Evolutionary conservation across 2,113 vertebrate species (phyloP), one percentile per base, ranked within the genome.

Genomic region (Ptilorrhoa leucosticta): DNA sequence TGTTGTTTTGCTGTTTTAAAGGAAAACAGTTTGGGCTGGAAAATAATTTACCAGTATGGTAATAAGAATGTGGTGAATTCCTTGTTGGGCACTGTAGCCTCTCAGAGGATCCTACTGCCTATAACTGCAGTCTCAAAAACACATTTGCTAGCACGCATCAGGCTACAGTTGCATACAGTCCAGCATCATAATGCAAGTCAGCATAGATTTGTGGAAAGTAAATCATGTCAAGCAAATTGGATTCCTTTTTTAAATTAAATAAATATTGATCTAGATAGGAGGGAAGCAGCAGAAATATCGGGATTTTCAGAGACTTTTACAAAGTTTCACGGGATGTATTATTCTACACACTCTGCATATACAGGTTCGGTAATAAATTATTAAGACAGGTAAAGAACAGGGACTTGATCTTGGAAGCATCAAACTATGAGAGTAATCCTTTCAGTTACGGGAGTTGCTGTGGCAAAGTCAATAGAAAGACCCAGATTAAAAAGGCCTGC

Each of bases 161-260:
- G 54, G 61, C 89, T 86, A 66, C 84, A 87, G 72, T 92, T 95
- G 81, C 84, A 78, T 88, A 45, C 28, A 79, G 89, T 86, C 60
- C 79, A 78, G 84, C 93, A 94, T 90, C 80, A 69, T 95, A 93
- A 94, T 85, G 89, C 18, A 18, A 94, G 87, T 93, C 96, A 89
- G 93, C 92, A 84, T 92, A 86, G 91, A 95, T 96, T 93, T 96
- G 70, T 88, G 79, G 89, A 91, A 90, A 83, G 95, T 96, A 97
- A 97, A 96, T 96, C 96, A 94, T 90, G 93, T 97, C 96, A 95
- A 82, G 57, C 87, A 97, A 95, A 97, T 97, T 96, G 94, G 90
- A 97, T 97, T 96, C 82, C 92, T 96, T 96, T 96, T 91, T 85
- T 27, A 94, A 97, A 97, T 97, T 96, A 96, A 97, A 97, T 97